Conservation (phyloP, 2,113 vertebrate species). For the Laterallus jamaicensis region DNA sequence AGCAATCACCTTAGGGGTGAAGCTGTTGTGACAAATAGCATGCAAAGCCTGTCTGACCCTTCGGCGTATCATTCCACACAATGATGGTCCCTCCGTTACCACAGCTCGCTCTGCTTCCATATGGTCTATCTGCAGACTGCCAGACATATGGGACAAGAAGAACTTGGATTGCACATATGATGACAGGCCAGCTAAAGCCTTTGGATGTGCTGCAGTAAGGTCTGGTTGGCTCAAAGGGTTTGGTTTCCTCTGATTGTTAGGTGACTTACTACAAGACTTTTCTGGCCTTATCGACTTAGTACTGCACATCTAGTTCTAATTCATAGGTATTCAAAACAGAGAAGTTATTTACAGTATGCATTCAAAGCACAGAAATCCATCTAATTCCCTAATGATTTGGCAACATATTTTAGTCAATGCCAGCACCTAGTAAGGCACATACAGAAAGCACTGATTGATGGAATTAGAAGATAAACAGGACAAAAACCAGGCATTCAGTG, state of each 20-base stretch:
- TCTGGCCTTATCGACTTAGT: neutral
- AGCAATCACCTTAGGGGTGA: conserved; percentile 68
- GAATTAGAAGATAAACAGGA: neutral
- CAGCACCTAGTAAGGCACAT: neutral
- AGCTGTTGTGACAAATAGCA: conserved; percentile 44
- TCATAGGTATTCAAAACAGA: neutral
- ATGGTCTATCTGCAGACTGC: conserved; percentile 78
- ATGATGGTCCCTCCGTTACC: conserved; percentile 58
- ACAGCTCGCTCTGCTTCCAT: conserved; percentile 66
- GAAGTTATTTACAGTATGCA: neutral
- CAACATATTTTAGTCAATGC: neutral
- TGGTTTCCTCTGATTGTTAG: neutral
- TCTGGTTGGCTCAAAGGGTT: conserved; percentile 52
- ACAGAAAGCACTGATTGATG: neutral
- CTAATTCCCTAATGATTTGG: neutral
- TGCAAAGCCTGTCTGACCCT: conserved; percentile 68
- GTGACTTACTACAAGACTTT: neutral
- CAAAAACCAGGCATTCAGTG: neutral
- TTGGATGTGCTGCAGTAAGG: conserved; percentile 42
- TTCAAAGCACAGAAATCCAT: neutral
- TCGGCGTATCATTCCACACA: conserved; percentile 49
- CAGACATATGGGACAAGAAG: conserved; percentile 54
- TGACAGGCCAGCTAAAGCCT: conserved; percentile 34
- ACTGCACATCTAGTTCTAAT: neutral
- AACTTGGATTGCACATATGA: conserved; percentile 21